Evolutionary conservation across 2,113 vertebrate genomes (phyloP).

Genomic region (Suricata suricatta): DNA sequence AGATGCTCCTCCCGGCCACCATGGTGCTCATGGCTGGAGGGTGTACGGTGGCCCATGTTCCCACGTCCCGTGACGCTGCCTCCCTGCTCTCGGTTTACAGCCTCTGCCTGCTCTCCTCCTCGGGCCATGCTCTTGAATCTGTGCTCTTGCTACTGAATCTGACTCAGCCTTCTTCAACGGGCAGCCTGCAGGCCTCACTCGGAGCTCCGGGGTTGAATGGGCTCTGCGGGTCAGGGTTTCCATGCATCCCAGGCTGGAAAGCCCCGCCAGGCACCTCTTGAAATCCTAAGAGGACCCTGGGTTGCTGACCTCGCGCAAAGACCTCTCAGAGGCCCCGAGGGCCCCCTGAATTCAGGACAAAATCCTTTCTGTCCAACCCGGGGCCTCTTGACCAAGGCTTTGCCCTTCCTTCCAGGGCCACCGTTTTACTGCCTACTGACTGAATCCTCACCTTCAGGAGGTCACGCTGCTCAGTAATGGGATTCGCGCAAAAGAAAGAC

Average conservation of each 20-base stretch:
- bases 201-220: rapidly evolving
- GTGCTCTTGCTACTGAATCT: too few relatives aligned
- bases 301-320: too few relatives aligned
- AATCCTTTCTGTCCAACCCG: rapidly evolving
- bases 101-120: neutral
- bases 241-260: rapidly evolving
- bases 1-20: neutral
- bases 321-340: neutral
- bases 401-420: rapidly evolving
- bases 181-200: neutral
- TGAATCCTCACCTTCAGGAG: rapidly evolving
- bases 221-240: neutral
- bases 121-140: neutral
- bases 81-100: rapidly evolving
- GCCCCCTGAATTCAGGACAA: neutral
- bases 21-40: too few relatives aligned
- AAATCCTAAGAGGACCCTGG: rapidly evolving
- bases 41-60: rapidly evolving
- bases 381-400: neutral
- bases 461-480: rapidly evolving
- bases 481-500: rapidly evolving
- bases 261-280: rapidly evolving
- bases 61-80: neutral
- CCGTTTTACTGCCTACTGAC: rapidly evolving
- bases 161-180: neutral